Conservation (phyloP, 1,140 invertebrate genomes). For the Polypedilum pembai region DNA sequence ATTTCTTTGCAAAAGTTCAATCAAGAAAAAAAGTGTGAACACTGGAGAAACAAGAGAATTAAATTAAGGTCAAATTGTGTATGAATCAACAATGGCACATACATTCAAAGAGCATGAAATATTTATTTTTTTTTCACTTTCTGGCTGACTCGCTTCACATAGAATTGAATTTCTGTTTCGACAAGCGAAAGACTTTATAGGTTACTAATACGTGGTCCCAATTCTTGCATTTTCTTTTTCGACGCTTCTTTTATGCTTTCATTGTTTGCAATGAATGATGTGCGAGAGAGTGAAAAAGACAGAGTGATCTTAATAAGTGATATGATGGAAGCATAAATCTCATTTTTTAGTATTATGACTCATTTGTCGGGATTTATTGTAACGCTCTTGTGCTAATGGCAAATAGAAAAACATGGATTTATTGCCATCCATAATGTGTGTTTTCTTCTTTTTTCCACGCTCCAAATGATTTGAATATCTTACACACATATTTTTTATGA, state of each 20-base stretch:
- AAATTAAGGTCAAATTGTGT: constrained; percentile 12
- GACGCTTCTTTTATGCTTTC: not conserved
- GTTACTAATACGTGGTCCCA: constrained; percentile 16
- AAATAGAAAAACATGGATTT: not conserved
- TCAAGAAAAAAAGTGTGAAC: not conserved
- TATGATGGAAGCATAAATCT: constrained; percentile 21
- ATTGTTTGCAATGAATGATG: not conserved
- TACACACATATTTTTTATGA: not conserved
- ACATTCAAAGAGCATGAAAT: not conserved
- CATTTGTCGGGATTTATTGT: constrained; percentile 23
- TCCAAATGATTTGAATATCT: not conserved
- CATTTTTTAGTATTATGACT: constrained; percentile 18
- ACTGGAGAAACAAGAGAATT: not conserved
- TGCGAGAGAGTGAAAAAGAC: not conserved
- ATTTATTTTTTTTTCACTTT: constrained; percentile 1
- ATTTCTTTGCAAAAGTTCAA: no score
- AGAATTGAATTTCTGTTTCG: constrained; percentile 8
- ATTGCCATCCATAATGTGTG: not conserved
- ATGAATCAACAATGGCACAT: constrained; percentile 17
- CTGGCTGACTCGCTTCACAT: constrained; percentile 8
- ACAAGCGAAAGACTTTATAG: not conserved
- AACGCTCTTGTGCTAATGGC: not conserved
- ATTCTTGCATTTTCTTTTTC: constrained; percentile 7
- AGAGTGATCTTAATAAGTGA: constrained; percentile 1
- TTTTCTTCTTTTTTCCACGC: not conserved